A percentile compares a stretch with the other conserved stretches of the same genome.
Conservation (phyloP, 2,797 vertebrate species). For the Danio jaintianensis region DNA sequence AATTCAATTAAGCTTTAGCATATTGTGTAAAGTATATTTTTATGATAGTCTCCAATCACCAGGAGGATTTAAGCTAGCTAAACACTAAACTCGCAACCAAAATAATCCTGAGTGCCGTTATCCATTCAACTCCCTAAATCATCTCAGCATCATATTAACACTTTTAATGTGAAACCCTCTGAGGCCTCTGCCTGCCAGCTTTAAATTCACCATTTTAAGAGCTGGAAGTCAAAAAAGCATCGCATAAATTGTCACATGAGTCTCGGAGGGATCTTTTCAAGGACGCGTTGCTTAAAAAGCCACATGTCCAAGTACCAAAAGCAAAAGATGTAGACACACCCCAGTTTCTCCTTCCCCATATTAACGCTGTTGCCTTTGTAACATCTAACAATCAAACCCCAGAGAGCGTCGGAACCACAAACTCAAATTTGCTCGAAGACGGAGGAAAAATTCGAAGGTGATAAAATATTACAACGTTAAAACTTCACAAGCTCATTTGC, state of each 20-base stretch:
- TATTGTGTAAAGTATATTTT: slow-evolving; percentile 3
- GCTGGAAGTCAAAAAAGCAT: slow-evolving; percentile 18
- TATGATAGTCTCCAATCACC: slow-evolving; percentile 22
- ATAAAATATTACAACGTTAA: slow-evolving; percentile 53
- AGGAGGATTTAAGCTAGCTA: slow-evolving; percentile 20
- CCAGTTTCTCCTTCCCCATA: slow-evolving; percentile 1
- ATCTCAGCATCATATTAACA: slow-evolving; percentile 43
- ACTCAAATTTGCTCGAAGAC: slow-evolving; percentile 23
- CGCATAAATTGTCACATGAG: slow-evolving; percentile 41
- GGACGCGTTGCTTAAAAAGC: slow-evolving; percentile 5
- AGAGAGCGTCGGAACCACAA: slow-evolving; percentile 30
- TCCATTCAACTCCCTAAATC: slow-evolving; percentile 28
- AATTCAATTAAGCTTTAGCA: background rate
- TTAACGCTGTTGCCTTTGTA: slow-evolving; percentile 24
- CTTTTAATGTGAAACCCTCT: slow-evolving; percentile 33
- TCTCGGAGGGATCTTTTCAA: slow-evolving; percentile 22
- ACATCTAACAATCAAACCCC: slow-evolving; percentile 24
- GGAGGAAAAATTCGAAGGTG: slow-evolving; percentile 8
- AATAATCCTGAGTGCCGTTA: slow-evolving; percentile 26
- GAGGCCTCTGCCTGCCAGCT: slow-evolving; percentile 4
- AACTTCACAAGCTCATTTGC: slow-evolving; percentile 52
- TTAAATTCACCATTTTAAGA: slow-evolving; percentile 23
- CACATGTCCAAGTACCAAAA: background rate
- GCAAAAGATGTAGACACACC: slow-evolving; percentile 1
- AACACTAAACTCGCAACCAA: background rate